Conservation (phyloP, 2,888 invertebrate genomes). For the Drosophila nr. medialis region DNA sequence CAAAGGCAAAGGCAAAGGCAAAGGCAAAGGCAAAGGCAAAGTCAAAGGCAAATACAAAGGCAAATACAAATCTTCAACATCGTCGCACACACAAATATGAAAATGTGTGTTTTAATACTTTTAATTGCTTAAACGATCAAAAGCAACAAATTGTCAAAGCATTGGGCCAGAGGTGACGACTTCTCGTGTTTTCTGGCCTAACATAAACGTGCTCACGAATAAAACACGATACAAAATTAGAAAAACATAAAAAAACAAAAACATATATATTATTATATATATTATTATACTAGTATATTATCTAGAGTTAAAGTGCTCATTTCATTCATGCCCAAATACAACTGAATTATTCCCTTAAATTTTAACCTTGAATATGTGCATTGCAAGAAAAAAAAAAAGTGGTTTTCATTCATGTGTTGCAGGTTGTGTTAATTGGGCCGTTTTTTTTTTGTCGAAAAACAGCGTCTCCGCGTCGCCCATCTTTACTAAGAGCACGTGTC, state of each 20-base stretch:
- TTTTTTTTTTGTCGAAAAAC: not conserved
- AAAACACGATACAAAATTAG: not conserved
- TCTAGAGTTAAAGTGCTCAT: not conserved
- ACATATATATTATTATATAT: too few relatives aligned
- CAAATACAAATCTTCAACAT: conserved; percentile 28
- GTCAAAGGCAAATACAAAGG: too few relatives aligned
- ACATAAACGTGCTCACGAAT: not conserved
- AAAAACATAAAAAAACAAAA: too few relatives aligned
- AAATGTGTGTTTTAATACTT: conserved; percentile 56
- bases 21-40: not conserved
- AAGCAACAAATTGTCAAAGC: conserved; percentile 39
- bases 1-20: too few relatives aligned
- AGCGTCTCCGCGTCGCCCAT: conserved; percentile 4
- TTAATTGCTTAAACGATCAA: conserved; percentile 56
- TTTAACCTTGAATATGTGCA: not conserved
- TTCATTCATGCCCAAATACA: not conserved
- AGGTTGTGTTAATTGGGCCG: not conserved
- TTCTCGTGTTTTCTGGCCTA: conserved; percentile 4
- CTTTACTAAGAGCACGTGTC: conserved; percentile 16
- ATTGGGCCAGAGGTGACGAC: conserved; percentile 9
- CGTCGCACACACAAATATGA: conserved; percentile 1
- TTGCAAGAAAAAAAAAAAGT: not conserved
- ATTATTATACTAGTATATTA: too few relatives aligned
- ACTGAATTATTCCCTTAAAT: not conserved
- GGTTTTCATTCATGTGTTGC: not conserved